These are phyloP conservation scores for Eleginops maclovinus DNA, from an alignment of 2,113 vertebrate species.

Conservation along the genomic window DNA sequence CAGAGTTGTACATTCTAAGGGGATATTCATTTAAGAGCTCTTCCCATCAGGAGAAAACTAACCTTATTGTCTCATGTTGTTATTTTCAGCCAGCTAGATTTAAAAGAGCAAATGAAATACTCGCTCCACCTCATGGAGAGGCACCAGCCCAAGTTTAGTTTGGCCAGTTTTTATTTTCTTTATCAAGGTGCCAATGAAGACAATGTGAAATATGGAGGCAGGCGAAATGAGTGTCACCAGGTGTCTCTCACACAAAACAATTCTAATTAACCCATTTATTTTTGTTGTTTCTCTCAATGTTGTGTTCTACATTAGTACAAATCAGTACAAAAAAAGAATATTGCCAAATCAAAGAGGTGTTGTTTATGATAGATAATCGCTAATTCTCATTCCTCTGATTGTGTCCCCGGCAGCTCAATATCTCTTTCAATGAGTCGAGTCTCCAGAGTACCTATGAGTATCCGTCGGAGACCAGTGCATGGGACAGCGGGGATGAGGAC, in stretches of 20 bases:
- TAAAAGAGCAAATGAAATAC: not conserved
- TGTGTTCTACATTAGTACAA: not conserved
- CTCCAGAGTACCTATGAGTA: constrained; percentile 96
- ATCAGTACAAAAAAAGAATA: not conserved
- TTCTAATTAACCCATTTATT: not conserved
- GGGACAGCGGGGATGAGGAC: constrained; percentile 86
- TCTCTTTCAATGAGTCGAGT: constrained; percentile 95
- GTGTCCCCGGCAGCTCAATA: constrained; percentile 87
- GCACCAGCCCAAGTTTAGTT: not conserved
- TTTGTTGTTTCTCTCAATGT: not conserved
- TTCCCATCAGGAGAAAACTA: not conserved
- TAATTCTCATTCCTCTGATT: not conserved
- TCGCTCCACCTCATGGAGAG: not conserved
- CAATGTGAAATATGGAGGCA: constrained; percentile 2
- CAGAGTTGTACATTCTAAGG: too few species aligned
- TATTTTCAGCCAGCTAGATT: not conserved
- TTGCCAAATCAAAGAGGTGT: not conserved
- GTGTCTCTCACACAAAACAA: too few species aligned
- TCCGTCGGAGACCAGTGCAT: constrained; percentile 90
- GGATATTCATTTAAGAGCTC: not conserved
- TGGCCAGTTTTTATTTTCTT: not conserved
- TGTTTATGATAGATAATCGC: not conserved
- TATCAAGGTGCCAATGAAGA: not conserved
- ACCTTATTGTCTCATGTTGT: not conserved
- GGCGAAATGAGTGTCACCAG: not conserved